A percentile compares a stretch with the other conserved stretches of the same genome.
Evolutionary conservation across 2,888 invertebrate species (phyloP).

Genomic region (Gari tellinella): DNA sequence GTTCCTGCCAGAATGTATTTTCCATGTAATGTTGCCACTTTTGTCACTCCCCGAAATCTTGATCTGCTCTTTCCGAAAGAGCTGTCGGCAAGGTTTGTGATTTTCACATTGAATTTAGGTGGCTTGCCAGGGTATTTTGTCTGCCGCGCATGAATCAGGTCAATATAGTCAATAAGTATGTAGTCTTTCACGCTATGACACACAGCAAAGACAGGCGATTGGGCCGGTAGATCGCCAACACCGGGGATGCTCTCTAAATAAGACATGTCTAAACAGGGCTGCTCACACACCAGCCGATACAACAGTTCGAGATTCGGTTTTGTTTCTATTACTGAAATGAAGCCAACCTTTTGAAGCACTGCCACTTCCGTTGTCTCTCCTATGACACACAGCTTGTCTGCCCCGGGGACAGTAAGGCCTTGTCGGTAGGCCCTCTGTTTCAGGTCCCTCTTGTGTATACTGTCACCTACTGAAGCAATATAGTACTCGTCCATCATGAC

Average conservation of each 20-base stretch:
- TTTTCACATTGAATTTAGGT: conserved; percentile 27
- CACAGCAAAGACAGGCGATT: conserved; percentile 46
- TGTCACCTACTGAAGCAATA: conserved; percentile 53
- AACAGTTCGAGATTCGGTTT: conserved; percentile 27
- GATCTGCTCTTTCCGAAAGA: conserved; percentile 28
- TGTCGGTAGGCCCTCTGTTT: conserved; percentile 49
- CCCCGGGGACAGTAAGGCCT: conserved; percentile 33
- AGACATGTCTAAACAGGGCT: conserved; percentile 30
- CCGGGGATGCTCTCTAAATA: conserved; percentile 45
- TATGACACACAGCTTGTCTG: conserved; percentile 34
- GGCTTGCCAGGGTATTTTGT: conserved; percentile 47
- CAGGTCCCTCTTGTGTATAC: conserved; percentile 51
- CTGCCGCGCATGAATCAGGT: conserved; percentile 41
- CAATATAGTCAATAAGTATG: conserved; percentile 26
- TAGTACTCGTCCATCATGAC: conserved; percentile 48
- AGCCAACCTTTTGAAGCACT: conserved; percentile 35
- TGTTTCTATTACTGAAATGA: conserved; percentile 47
- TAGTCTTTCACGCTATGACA: conserved; percentile 31
- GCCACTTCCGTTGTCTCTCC: conserved; percentile 50
- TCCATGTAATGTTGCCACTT: conserved; percentile 31
- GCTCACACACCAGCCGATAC: conserved; percentile 27
- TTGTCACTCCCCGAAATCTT: conserved; percentile 37
- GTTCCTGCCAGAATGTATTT: conserved; percentile 36
- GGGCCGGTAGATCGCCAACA: conserved; percentile 23
- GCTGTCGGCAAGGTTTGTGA: conserved; percentile 42